A percentile compares a stretch with the other conserved stretches of the same genome.
Evolutionary conservation across 92 coral and sea anemone genomes (phyloP).

Genomic region (Galaxea fascicularis): DNA sequence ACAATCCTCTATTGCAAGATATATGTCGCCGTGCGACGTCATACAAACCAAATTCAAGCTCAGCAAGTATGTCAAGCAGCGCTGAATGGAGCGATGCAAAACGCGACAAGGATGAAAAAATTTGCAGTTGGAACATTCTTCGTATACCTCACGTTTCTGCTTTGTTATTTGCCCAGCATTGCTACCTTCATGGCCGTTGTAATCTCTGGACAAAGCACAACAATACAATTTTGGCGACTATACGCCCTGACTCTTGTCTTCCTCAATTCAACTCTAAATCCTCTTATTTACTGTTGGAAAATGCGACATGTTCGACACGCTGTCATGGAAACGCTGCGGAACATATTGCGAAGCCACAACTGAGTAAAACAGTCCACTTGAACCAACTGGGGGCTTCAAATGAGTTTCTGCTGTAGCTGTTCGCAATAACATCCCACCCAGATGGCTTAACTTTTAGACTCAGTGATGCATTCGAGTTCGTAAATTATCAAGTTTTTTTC

Average conservation of each 20-base stretch:
- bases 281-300: conserved; percentile 25
- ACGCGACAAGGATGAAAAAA: background rate
- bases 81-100: background rate
- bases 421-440: too few species aligned
- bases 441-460: too few species aligned
- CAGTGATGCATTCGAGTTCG: too few species aligned
- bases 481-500: too few species aligned
- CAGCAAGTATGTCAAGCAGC: background rate
- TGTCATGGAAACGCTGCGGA: conserved; percentile 1
- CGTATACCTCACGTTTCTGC: conserved; percentile 2
- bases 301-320: conserved; percentile 7
- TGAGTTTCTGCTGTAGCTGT: too few species aligned
- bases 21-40: background rate
- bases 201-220: background rate
- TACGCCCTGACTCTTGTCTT: background rate
- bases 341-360: background rate
- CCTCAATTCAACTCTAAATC: conserved; percentile 9
- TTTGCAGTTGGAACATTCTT: background rate
- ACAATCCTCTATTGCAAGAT: background rate
- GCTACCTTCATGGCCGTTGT: background rate
- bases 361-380: background rate
- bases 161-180: conserved; percentile 12
- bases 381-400: background rate
- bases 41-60: background rate
- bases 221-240: background rate